phyloP scores from a whole-genome alignment of 2,113 vertebrate genomes.

The Cnemophilus loriae region DNA sequence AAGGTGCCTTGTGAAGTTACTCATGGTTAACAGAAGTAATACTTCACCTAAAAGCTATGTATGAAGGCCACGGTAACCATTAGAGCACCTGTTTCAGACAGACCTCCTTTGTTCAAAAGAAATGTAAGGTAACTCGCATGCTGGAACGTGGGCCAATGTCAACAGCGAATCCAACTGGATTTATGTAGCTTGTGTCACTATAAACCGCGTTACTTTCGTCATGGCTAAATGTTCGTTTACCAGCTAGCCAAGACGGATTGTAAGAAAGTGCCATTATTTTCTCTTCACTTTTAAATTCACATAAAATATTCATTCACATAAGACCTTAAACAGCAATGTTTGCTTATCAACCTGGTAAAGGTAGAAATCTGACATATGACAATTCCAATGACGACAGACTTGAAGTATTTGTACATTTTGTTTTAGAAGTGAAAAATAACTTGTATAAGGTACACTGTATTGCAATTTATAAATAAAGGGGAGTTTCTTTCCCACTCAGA shows the following conservation, averaged over 20 bases:
- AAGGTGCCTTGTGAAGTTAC: background rate
- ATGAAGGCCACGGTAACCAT: background rate
- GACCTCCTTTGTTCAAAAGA: constrained; percentile 40
- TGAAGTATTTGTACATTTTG: background rate
- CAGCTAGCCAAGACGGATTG: background rate
- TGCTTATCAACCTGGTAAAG: background rate
- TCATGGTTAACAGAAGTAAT: background rate
- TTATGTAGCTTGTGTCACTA: background rate
- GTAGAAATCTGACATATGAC: background rate
- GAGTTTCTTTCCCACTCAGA: background rate
- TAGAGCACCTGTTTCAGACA: constrained; percentile 48
- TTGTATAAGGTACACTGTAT: background rate
- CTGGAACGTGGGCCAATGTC: background rate
- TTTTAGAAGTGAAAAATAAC: background rate
- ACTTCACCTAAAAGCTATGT: constrained; percentile 44
- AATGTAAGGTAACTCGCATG: background rate
- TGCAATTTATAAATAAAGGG: background rate
- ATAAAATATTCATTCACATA: background rate
- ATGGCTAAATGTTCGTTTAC: background rate
- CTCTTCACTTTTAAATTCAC: background rate
- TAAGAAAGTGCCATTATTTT: background rate
- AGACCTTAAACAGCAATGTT: background rate
- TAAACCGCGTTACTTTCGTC: background rate
- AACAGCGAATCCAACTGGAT: constrained; percentile 20
- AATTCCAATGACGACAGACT: background rate